Evolutionary conservation across 2,888 invertebrate genomes (phyloP).

Genomic region (Stenoptilia bipunctidactyla): DNA sequence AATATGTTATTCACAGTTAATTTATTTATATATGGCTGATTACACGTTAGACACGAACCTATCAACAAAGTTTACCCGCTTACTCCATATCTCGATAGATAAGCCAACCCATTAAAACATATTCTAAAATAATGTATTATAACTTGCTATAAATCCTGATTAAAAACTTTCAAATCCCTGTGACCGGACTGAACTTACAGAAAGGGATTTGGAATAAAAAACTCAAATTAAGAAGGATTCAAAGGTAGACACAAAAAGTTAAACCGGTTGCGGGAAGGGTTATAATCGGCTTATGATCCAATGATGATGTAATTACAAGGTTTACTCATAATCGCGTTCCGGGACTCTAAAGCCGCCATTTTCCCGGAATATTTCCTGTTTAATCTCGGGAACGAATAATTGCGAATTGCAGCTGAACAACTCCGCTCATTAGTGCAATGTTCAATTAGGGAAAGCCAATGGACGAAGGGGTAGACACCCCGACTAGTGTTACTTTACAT

Average conservation of each 20-base stretch:
- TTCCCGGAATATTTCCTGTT: conserved; percentile 44
- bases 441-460: conserved; percentile 55
- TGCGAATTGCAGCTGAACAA: conserved; percentile 60
- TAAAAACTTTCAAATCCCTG: too few relatives aligned
- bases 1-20: too few relatives aligned
- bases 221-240: neutral
- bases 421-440: conserved; percentile 66
- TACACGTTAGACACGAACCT: too few relatives aligned
- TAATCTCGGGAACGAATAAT: conserved; percentile 58
- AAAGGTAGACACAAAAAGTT: neutral
- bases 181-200: too few relatives aligned
- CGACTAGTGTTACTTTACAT: conserved; percentile 19
- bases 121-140: too few relatives aligned
- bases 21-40: too few relatives aligned
- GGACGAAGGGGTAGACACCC: conserved; percentile 24
- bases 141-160: too few relatives aligned
- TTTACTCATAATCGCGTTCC: conserved; percentile 27
- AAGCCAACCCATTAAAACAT: too few relatives aligned
- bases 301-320: conserved; percentile 23
- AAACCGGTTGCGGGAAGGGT: neutral
- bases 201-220: neutral
- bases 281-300: neutral
- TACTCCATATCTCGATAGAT: too few relatives aligned
- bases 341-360: conserved; percentile 32
- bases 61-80: too few relatives aligned